These are phyloP conservation scores for Falcaria lacertinaria DNA, from an alignment of 2,888 invertebrate species.

Conservation along the genomic window DNA sequence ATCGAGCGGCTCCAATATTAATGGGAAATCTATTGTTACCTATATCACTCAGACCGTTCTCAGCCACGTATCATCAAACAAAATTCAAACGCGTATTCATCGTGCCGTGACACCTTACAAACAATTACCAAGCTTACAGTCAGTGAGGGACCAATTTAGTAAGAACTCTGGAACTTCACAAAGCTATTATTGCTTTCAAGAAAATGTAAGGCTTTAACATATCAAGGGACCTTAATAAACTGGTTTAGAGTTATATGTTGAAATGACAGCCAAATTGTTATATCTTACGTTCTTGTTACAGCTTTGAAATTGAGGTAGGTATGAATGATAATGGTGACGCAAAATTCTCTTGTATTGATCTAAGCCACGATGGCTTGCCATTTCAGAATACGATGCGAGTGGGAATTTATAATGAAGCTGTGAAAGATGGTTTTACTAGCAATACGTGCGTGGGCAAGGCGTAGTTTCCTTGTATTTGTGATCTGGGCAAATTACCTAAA, in stretches of 20 bases:
- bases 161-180: slow-evolving; percentile 16
- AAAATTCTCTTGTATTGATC: not conserved
- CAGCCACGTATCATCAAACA: slow-evolving; percentile 27
- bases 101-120: slow-evolving; percentile 31
- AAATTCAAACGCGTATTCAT: slow-evolving; percentile 26
- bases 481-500: too few relatives aligned
- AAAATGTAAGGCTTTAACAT: not conserved
- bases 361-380: too few relatives aligned
- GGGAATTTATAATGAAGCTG: too few relatives aligned
- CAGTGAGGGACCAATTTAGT: slow-evolving; percentile 27
- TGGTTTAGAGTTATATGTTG: slow-evolving; percentile 12
- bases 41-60: too few relatives aligned
- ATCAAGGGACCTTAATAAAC: slow-evolving; percentile 7
- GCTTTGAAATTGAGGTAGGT: slow-evolving; percentile 9
- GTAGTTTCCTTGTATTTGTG: too few relatives aligned
- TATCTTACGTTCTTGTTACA: slow-evolving; percentile 5
- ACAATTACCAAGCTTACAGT: slow-evolving; percentile 33
- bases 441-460: too few relatives aligned
- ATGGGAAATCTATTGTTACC: too few relatives aligned
- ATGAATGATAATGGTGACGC: not conserved
- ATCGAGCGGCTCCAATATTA: too few relatives aligned
- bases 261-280: slow-evolving; percentile 19
- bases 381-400: too few relatives aligned
- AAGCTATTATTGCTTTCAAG: slow-evolving; percentile 7
- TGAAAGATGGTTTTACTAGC: too few relatives aligned